Evolutionary conservation across 1,140 invertebrate genomes (phyloP).

Genomic region (Limonius californicus): DNA sequence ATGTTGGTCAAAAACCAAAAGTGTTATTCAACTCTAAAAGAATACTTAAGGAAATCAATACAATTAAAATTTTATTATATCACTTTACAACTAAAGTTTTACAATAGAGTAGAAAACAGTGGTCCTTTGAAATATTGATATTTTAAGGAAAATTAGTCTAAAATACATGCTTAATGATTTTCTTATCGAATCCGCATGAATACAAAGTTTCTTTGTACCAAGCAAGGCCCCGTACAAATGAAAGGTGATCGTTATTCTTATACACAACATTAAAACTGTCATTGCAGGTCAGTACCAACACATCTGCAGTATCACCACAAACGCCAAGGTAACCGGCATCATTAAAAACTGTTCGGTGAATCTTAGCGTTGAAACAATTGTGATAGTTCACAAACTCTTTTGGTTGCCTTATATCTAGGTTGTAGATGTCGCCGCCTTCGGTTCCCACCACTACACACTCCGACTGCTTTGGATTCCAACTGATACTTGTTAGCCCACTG

Average conservation of each 20-base stretch:
- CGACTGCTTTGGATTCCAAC: constrained; percentile 32
- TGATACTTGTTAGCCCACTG: constrained; percentile 31
- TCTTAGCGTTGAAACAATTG: constrained; percentile 29
- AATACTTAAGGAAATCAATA: too few species aligned
- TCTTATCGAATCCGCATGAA: constrained; percentile 39
- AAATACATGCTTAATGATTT: constrained; percentile 27
- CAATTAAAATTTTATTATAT: too few species aligned
- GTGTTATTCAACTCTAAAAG: too few species aligned
- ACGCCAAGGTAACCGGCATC: constrained; percentile 28
- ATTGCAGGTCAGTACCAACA: constrained; percentile 29
- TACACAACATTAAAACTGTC: constrained; percentile 29
- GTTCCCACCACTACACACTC: constrained; percentile 33
- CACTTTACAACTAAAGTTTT: too few species aligned
- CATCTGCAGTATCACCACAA: constrained; percentile 34
- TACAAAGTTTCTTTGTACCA: constrained; percentile 36
- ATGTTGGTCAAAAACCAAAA: too few species aligned
- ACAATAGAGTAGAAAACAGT: not conserved
- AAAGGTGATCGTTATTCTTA: constrained; percentile 27
- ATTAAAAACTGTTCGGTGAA: constrained; percentile 32
- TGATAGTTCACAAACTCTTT: constrained; percentile 30
- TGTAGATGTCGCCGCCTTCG: constrained; percentile 37
- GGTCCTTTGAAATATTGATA: not conserved
- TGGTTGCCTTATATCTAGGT: constrained; percentile 36
- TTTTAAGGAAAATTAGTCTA: too few species aligned
- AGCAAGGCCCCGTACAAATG: constrained; percentile 32